These are phyloP conservation scores for Channa striata DNA, from an alignment of 2,797 vertebrate genomes.

Conservation along the genomic window DNA sequence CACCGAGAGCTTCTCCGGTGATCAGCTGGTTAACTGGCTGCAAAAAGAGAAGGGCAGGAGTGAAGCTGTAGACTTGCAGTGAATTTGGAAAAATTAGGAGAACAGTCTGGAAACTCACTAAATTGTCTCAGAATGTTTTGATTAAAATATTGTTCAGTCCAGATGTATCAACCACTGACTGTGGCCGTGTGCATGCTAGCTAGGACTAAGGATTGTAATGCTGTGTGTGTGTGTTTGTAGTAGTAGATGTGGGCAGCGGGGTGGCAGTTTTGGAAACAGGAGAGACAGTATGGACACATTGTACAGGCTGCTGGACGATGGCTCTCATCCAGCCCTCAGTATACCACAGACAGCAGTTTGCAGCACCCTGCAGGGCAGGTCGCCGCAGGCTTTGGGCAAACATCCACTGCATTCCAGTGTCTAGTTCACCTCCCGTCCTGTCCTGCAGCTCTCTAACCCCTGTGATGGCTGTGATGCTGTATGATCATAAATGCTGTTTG, in stretches of 20 bases:
- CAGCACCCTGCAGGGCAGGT: slow-evolving; percentile 75
- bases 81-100: neutral
- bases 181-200: slow-evolving; percentile 69
- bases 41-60: slow-evolving; percentile 63
- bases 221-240: slow-evolving; percentile 55
- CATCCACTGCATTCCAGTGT: slow-evolving; percentile 8
- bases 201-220: slow-evolving; percentile 68
- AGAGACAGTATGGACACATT: slow-evolving; percentile 61
- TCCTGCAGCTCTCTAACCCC: slow-evolving; percentile 30
- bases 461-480: neutral
- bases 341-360: slow-evolving; percentile 77
- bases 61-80: slow-evolving; percentile 38
- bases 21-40: slow-evolving; percentile 80
- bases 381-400: slow-evolving; percentile 22
- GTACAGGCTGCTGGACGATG: slow-evolving; percentile 82
- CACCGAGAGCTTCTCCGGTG: slow-evolving; percentile 80
- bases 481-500: no score
- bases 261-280: slow-evolving; percentile 68
- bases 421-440: neutral
- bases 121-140: neutral
- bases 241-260: slow-evolving; percentile 51
- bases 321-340: slow-evolving; percentile 77
- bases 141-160: slow-evolving; percentile 5
- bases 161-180: slow-evolving; percentile 25
- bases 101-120: neutral